Percentiles rank a stretch among this genome's conserved stretches.
Conservation (phyloP, 2,113 vertebrate species). For the Nicator chloris region DNA sequence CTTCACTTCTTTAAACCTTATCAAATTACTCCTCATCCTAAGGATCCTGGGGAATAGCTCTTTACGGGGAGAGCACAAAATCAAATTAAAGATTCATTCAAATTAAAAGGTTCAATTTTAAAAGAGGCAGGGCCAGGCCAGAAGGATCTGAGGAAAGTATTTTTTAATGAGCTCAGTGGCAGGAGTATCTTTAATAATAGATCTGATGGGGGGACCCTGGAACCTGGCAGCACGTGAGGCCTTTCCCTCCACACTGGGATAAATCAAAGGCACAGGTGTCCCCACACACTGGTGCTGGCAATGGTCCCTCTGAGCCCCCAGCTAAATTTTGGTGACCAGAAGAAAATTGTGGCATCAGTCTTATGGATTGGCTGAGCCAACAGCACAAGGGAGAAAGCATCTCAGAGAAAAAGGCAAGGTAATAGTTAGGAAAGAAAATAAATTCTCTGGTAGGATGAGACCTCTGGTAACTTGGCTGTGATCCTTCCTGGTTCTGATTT, state of each 20-base stretch:
- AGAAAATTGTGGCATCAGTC: not conserved
- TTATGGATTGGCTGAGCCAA: not conserved
- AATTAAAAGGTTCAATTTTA: conserved; percentile 69
- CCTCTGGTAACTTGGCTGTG: not conserved
- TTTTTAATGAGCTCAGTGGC: conserved; percentile 47
- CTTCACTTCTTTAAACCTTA: conserved; percentile 42
- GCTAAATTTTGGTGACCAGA: not conserved
- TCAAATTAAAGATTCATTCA: conserved; percentile 70
- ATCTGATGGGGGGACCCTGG: not conserved
- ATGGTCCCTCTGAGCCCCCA: not conserved
- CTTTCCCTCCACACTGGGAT: not conserved
- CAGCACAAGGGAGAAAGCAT: not conserved
- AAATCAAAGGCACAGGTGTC: not conserved
- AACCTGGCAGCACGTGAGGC: not conserved
- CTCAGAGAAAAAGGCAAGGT: not conserved
- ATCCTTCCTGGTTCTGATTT: not conserved
- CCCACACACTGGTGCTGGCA: not conserved
- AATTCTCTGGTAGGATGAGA: not conserved
- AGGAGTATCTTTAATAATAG: conserved; percentile 43
- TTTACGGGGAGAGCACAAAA: not conserved
- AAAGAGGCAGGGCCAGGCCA: conserved; percentile 37
- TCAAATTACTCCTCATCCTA: conserved; percentile 27
- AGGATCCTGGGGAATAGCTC: conserved; percentile 55
- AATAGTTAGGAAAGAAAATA: not conserved
- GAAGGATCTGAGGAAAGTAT: conserved; percentile 38